Evolutionary conservation across 2,113 vertebrate genomes (phyloP), one percentile per base, ranked within the genome.

Genomic region (Rhinogobius similis): DNA sequence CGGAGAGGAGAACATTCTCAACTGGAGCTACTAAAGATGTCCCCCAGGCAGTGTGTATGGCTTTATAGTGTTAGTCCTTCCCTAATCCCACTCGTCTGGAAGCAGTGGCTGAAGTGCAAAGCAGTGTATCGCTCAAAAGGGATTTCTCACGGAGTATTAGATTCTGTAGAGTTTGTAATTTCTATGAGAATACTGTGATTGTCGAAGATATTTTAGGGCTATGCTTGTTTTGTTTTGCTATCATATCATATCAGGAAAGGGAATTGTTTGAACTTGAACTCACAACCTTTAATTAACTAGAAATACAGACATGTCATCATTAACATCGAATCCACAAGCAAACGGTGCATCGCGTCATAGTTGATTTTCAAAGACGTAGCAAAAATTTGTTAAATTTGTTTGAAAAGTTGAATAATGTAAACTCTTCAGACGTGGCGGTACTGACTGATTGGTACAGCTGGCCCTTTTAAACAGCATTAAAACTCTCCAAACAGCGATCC

Each of bases 31-130:
- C 61, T 44, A 71, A 77, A 82, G 67, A 77, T 82, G 56, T 43
- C 76, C 81, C 79, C 36, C 13, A 67, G 80, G 89, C 73, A 13
- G 61, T 61, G 63, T 73, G 81, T 82, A 83, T 82, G 76, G 67
- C 73, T 87, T 85, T 80, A 83, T 84, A 87, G 83, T 75, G 82
- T 83, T 81, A 69, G 76, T 32, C 41, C 73, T 70, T 70, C 81
- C 85, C 79, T 88, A 86, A 90, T 89, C 87, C 79, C 16, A 4
- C 64, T 76, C 82, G 74, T 70, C 71, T 52, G 70, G 64, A 63
- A 79, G 77, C 82, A 44, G 71, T 55, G 67, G 72, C 78, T 72
- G 76, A n/a, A 41, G 7, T 59, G 70, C 70, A 73, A 81, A 83
- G 76, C 73, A 76, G 75, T 82, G 71, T 76, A 63, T 74, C 38